Conservation (phyloP, 2,888 invertebrate species). For the Sarcophaga caerulescens region DNA sequence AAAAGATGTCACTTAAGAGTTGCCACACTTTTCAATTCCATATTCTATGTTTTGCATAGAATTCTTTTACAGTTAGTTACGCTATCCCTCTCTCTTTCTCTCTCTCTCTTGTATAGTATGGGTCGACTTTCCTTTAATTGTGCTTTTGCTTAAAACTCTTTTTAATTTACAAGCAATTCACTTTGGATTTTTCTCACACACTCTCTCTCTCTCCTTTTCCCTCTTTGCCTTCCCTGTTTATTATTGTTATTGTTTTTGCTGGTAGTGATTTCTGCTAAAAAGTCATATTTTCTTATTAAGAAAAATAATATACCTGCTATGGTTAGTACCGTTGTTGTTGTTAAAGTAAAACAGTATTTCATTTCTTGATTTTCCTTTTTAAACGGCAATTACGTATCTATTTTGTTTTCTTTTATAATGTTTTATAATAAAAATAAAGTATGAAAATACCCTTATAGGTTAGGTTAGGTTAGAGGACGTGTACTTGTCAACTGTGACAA, state of each 20-base stretch:
- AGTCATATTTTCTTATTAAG: slow-evolving; percentile 34
- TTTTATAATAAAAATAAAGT: not conserved
- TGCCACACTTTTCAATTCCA: slow-evolving; percentile 62
- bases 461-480: too few species aligned
- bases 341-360: slow-evolving; percentile 6
- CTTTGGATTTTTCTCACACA: slow-evolving; percentile 64
- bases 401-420: not conserved
- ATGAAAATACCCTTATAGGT: too few species aligned
- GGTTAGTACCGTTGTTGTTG: not conserved
- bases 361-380: slow-evolving; percentile 2
- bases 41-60: slow-evolving; percentile 49
- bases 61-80: slow-evolving; percentile 48
- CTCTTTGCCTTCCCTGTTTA: slow-evolving; percentile 8
- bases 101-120: not conserved
- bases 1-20: slow-evolving; percentile 63
- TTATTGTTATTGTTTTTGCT: slow-evolving; percentile 20
- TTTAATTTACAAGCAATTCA: slow-evolving; percentile 69
- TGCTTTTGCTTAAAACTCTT: slow-evolving; percentile 54
- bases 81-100: not conserved
- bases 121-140: not conserved
- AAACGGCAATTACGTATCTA: slow-evolving; percentile 19
- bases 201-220: not conserved
- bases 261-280: not conserved
- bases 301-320: slow-evolving; percentile 23
- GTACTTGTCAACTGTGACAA: too few species aligned